Base-by-base conservation (phyloP, 2,113 vertebrate genomes). In the Dunckerocampus dactyliophorus region DNA sequence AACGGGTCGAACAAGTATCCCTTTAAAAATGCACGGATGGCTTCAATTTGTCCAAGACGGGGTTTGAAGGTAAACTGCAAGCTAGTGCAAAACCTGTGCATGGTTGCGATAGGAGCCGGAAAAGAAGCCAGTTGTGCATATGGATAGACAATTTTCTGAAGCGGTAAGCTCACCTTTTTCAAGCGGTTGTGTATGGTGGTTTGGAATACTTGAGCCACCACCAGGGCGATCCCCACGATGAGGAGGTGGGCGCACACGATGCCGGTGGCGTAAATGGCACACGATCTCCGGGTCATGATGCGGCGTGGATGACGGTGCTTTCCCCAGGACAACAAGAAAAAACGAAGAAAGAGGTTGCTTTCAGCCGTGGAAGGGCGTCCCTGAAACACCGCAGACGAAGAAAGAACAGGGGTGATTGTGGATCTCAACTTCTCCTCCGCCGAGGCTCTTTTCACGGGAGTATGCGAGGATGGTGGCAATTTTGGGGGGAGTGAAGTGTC, bases 201-300 rank as follows among this genome's bases (percentile, higher is more conserved):
- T 77, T 91, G 91, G 78, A 91, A 92, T 87, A 91, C 89, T 75
- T 92, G 91, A 74, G 86, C 89, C 77, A 91, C 86, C 46, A 91
- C 77, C 79, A 92, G 77, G 70, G 88, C 90, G 84, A 92, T 91
- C 56, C 91, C 91, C 56, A 90, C 72, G 0, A 92, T 90, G 43
- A 92, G 87, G 57, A 91, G 87, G 82, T 87, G 88, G 74, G 89
- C 90, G 60, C 89, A 85, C 72, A 89, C 87, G 77, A 91, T 89
- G 6, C 89, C 91, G 62, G 89, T 91, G 69, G 86, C 89, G 83
- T 91, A 92, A 86, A 92, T 91, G 74, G 85, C 82, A 85, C 88
- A 91, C 14, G 90, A 91, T 74, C 89, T 90, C 65, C 89, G 87
- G 21, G 89, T 89, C 89, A 91, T 92, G 65, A 39, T 82, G 77